Evolutionary conservation across 2,797 vertebrate genomes (phyloP).

Genomic region (Acrossocheilus wenchowensis): DNA sequence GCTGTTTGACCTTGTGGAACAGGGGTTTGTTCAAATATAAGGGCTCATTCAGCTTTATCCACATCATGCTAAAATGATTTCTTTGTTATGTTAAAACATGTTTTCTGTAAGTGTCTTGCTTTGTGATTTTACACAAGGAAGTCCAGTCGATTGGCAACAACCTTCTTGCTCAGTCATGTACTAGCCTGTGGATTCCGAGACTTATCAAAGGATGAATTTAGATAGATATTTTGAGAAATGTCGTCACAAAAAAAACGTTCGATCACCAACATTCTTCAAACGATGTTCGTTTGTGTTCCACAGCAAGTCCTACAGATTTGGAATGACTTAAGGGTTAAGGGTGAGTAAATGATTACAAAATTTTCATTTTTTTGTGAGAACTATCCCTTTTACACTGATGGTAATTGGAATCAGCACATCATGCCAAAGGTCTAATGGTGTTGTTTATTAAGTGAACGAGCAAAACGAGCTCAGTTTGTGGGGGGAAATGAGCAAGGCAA

Average conservation of each 20-base stretch:
- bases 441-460: conserved; percentile 62
- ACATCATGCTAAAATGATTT: conserved; percentile 62
- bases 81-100: conserved; percentile 18
- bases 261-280: not conserved
- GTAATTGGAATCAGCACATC: conserved; percentile 39
- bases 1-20: conserved; percentile 56
- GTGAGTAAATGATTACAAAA: not conserved
- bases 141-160: not conserved
- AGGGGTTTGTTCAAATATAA: conserved; percentile 23
- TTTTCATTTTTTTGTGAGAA: not conserved
- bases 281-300: not conserved
- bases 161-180: not conserved
- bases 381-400: conserved; percentile 11
- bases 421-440: conserved; percentile 52
- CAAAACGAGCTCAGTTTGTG: conserved; percentile 54
- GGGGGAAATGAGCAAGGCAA: conserved; percentile 47
- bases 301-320: not conserved
- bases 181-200: not conserved
- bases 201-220: not conserved
- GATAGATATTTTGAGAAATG: not conserved
- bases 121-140: conserved; percentile 23
- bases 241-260: not conserved
- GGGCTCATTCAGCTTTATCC: not conserved
- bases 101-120: conserved; percentile 40
- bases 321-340: not conserved